Percentiles rank a stretch among this genome's conserved stretches.
phyloP scores from a whole-genome alignment of 1,140 invertebrate genomes.

The Physella acuta region DNA sequence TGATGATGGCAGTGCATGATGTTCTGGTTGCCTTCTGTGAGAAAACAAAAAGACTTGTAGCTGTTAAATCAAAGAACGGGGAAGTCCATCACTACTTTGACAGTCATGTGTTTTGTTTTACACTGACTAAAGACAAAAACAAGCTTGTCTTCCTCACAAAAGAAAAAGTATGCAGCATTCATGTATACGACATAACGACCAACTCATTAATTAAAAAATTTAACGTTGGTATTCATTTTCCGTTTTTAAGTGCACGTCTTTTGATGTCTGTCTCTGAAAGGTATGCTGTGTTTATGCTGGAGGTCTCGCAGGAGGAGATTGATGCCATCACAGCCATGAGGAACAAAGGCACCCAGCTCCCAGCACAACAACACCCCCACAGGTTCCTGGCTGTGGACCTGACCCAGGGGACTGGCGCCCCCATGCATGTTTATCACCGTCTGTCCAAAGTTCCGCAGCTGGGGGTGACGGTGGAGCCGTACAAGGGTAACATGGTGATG shows the following conservation, averaged over 20 bases:
- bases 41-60: constrained; percentile 9
- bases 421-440: constrained; percentile 36
- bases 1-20: constrained; percentile 11
- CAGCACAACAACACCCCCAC: constrained; percentile 36
- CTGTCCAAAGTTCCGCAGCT: constrained; percentile 45
- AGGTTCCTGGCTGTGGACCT: constrained; percentile 44
- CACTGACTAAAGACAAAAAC: constrained; percentile 22
- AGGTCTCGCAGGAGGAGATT: constrained; percentile 36
- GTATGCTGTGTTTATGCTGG: constrained; percentile 26
- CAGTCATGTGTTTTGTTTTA: constrained; percentile 28
- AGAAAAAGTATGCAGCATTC: constrained; percentile 29
- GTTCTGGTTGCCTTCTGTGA: constrained; percentile 12
- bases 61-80: not conserved
- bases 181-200: constrained; percentile 31
- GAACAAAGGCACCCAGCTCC: constrained; percentile 36
- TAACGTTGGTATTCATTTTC: constrained; percentile 30
- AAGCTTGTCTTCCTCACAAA: constrained; percentile 23
- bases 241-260: constrained; percentile 33
- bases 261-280: constrained; percentile 34
- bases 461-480: constrained; percentile 33
- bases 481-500: constrained; percentile 40
- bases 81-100: constrained; percentile 9
- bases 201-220: constrained; percentile 30
- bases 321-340: constrained; percentile 37
- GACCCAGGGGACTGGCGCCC: constrained; percentile 30